phyloP scores from a whole-genome alignment of 2,888 invertebrate genomes.

The Noctua janthina region DNA sequence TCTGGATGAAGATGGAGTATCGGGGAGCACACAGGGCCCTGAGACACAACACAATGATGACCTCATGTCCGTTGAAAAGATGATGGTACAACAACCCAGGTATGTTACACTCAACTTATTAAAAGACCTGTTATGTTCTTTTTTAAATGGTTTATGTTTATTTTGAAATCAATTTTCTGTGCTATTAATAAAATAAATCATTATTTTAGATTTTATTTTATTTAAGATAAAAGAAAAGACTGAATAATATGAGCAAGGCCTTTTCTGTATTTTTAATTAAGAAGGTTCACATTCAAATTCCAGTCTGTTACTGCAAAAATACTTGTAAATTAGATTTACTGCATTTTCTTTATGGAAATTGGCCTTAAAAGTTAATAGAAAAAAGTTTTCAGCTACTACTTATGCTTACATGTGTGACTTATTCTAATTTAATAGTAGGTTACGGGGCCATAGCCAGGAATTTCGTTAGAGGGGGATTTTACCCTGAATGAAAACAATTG shows the following conservation, averaged over 20 bases:
- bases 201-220: not conserved
- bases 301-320: not conserved
- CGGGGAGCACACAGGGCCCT: conserved; percentile 70
- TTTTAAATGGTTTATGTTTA: not conserved
- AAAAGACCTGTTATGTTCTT: not conserved
- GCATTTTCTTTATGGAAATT: not conserved
- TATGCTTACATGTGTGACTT: too few relatives aligned
- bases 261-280: not conserved
- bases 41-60: conserved; percentile 76
- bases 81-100: conserved; percentile 85
- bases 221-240: not conserved
- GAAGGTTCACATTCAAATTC: not conserved
- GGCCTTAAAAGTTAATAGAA: not conserved
- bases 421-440: not conserved
- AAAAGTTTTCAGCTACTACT: not conserved
- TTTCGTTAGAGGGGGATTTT: too few relatives aligned
- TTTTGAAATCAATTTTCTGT: not conserved
- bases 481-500: too few relatives aligned
- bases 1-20: conserved; percentile 74
- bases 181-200: not conserved
- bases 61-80: conserved; percentile 75
- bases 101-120: conserved; percentile 53
- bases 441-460: too few relatives aligned
- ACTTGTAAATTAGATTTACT: not conserved
- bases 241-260: not conserved